Evolutionary conservation across 2,113 vertebrate species (phyloP).

Genomic region (Todiramphus chloris): DNA sequence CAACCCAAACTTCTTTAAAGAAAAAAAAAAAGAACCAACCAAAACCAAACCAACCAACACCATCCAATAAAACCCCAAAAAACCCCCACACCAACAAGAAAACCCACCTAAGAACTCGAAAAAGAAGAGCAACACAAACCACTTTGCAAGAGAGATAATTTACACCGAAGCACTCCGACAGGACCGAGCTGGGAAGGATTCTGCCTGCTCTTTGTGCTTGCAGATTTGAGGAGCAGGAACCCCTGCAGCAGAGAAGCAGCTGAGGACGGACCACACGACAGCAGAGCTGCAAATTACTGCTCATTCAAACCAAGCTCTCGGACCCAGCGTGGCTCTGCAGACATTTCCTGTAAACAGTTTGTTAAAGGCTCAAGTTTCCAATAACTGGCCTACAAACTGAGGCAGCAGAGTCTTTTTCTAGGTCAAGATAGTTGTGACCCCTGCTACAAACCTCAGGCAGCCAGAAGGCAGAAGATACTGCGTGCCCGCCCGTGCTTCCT

Average conservation of each 20-base stretch:
- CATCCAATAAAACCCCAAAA: neutral
- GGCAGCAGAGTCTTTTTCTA: neutral
- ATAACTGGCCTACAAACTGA: neutral
- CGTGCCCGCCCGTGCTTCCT: neutral
- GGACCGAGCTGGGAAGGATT: neutral
- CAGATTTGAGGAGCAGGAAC: neutral
- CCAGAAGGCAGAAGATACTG: neutral
- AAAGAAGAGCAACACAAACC: neutral
- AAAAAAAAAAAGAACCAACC: neutral
- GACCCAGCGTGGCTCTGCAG: neutral
- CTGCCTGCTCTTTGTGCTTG: neutral
- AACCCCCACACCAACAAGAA: neutral
- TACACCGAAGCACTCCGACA: neutral
- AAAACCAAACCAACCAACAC: neutral
- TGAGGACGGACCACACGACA: neutral
- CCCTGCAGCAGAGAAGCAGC: neutral
- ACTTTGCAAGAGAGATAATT: neutral
- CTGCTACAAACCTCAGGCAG: neutral
- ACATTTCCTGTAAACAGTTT: neutral
- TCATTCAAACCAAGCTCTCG: neutral
- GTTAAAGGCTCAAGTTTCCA: neutral
- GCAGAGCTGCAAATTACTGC: neutral
- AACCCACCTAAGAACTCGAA: neutral
- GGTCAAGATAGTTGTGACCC: neutral
- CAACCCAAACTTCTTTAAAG: fast-evolving